Evolutionary conservation across 1,140 invertebrate species (phyloP), one percentile per base, ranked within the genome.

Genomic region (Meloidogyne exigua): DNA sequence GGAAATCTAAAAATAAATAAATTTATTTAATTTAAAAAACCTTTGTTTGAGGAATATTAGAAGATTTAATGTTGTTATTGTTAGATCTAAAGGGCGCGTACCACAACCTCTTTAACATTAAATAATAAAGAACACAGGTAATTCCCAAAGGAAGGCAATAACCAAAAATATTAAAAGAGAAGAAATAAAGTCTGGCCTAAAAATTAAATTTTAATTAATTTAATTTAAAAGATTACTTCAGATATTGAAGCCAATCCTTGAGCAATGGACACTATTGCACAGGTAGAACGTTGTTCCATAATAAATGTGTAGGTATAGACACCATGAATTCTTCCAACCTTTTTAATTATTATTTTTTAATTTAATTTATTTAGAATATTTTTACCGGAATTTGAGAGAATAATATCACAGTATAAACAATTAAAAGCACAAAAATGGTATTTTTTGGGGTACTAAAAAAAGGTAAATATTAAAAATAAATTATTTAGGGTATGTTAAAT

Each of bases 51-150:
- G n/a, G 26, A 68, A 78, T 42, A n/a, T n/a, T n/a, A 13, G 36
- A 39, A 39, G 21, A 67, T 42, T 75, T 80, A 12, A 42, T 78
- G 32, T 49, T 72, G 63, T 32, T 42, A 7, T 32, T 36, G 26
- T 62, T 69, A 36, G 83, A 79, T 1, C 80, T 79, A 21, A 79
- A 39, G 2, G 83, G 71, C 85, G 82, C 71, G 85, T 93, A 91
- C 94, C 94, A 96, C 75, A 96, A 90, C 66, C 93, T 91, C 75
- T 92, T 91, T 82, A 97, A 88, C 93, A 98, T 95, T 79, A 93
- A 91, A 85, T 95, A 91, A 88, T 98, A 98, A 63, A 98, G 90
- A 64, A 93, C 91, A 85, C 92, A 92, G 82, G 95, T 95, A 78
- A 95, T 89, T n/a, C 91, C 91, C 88, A 90, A 81, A 15, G 89